These are phyloP conservation scores for Melanotus villosus DNA, from an alignment of 2,888 invertebrate genomes.

Conservation along the genomic window DNA sequence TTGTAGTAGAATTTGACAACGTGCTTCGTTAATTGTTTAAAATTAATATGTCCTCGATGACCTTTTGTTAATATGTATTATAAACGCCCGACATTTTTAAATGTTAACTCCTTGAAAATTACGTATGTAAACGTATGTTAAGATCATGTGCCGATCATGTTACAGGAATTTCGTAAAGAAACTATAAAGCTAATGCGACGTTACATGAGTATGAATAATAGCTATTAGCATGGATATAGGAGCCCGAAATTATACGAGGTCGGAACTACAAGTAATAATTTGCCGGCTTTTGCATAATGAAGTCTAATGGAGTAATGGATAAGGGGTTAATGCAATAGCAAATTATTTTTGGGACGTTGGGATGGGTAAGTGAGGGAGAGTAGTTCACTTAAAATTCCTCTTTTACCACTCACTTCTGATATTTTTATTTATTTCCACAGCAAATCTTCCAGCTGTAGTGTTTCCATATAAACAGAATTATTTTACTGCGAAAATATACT, in stretches of 20 bases:
- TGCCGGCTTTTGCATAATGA: constrained; percentile 16
- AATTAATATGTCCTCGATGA: too few relatives aligned
- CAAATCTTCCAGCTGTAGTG: too few relatives aligned
- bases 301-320: neutral
- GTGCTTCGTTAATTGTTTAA: too few relatives aligned
- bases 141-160: neutral
- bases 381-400: neutral
- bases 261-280: constrained; percentile 14
- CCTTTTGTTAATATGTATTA: too few relatives aligned
- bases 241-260: constrained; percentile 6
- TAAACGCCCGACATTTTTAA: too few relatives aligned
- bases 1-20: too few relatives aligned
- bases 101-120: too few relatives aligned
- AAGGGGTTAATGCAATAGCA: neutral
- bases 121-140: too few relatives aligned
- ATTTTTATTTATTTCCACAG: too few relatives aligned
- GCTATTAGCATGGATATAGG: constrained; percentile 3
- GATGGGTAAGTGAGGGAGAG: neutral
- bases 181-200: neutral
- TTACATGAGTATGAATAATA: neutral
- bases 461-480: too few relatives aligned
- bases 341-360: constrained; percentile 2
- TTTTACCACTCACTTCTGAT: neutral
- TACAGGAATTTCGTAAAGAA: neutral
- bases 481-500: too few relatives aligned